Evolutionary conservation across 2,113 vertebrate species (phyloP).

Genomic region (Sebastes schlegelii): DNA sequence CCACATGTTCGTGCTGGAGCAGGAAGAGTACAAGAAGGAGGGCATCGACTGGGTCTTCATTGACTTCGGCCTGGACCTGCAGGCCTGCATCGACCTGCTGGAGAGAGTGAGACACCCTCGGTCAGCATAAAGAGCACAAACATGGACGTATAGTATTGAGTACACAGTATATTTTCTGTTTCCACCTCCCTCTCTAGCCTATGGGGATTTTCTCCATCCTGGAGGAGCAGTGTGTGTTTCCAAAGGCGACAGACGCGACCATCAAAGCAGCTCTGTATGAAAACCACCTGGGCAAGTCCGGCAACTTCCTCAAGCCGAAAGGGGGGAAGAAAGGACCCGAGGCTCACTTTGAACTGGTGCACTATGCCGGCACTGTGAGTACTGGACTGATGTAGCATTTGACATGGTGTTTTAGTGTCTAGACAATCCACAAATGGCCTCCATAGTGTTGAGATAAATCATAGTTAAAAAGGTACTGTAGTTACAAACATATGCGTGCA

Average conservation of each 20-base stretch:
- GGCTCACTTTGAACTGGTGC: constrained; percentile 83
- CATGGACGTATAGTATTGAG: background rate
- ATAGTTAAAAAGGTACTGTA: too few species aligned
- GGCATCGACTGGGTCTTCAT: constrained; percentile 85
- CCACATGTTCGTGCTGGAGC: constrained; percentile 34
- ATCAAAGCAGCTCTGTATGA: constrained; percentile 79
- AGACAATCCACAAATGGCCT: background rate
- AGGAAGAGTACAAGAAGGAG: constrained; percentile 76
- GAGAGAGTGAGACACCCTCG: constrained; percentile 74
- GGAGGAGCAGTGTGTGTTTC: constrained; percentile 79
- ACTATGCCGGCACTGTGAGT: constrained; percentile 85
- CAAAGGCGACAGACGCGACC: constrained; percentile 74
- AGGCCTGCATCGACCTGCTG: constrained; percentile 86
- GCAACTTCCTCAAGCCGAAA: constrained; percentile 86
- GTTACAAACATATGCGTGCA: background rate
- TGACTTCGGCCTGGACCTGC: constrained; percentile 84
- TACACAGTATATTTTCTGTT: background rate
- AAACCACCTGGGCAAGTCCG: constrained; percentile 77
- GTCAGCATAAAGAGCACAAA: too few species aligned
- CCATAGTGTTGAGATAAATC: too few species aligned
- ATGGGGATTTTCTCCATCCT: constrained; percentile 79
- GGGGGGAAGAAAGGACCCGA: constrained; percentile 76
- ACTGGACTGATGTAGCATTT: background rate
- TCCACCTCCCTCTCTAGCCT: constrained; percentile 50
- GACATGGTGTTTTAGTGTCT: too few species aligned